A percentile compares a stretch with the other conserved stretches of the same genome.
phyloP scores from a whole-genome alignment of 1,140 invertebrate species.

The Nebria ingens region DNA sequence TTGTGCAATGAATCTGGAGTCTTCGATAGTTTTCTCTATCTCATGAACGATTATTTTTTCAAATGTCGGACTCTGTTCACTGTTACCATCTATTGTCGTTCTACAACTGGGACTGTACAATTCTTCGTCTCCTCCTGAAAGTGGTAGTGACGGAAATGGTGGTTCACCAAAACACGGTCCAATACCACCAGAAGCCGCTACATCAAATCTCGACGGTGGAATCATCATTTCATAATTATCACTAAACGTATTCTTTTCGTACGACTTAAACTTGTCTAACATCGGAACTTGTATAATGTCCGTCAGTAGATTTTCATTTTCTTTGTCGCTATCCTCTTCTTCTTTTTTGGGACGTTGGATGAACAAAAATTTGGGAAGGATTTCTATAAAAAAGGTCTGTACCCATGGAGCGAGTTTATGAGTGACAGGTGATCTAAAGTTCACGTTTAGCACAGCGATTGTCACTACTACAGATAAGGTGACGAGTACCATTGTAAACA shows the following conservation, averaged over 20 bases:
- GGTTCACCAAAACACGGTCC: constrained; percentile 52
- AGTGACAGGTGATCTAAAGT: constrained; percentile 96
- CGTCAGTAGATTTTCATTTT: constrained; percentile 25
- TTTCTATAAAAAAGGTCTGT: constrained; percentile 75
- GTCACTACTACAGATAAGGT: constrained; percentile 96
- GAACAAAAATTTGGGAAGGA: constrained; percentile 75
- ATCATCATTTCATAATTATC: constrained; percentile 36
- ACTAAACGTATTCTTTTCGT: constrained; percentile 26
- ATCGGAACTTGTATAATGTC: constrained; percentile 33
- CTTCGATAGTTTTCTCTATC: constrained; percentile 80
- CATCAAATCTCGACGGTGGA: constrained; percentile 43
- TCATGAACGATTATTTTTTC: constrained; percentile 62
- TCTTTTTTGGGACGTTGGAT: constrained; percentile 74
- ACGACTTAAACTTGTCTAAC: constrained; percentile 29
- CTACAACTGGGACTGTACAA: constrained; percentile 57
- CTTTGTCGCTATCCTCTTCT: constrained; percentile 44
- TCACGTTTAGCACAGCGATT: constrained; percentile 96
- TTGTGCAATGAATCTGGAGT: constrained; percentile 86
- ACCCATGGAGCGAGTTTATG: constrained; percentile 92
- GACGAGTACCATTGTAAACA: constrained; percentile 99
- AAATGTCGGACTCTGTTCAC: constrained; percentile 66
- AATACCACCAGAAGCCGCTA: constrained; percentile 39
- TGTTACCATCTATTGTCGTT: constrained; percentile 38
- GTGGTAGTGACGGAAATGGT: constrained; percentile 54
- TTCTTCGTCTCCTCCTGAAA: constrained; percentile 65